Evolutionary conservation across 2,888 invertebrate genomes (phyloP).

Genomic region (Dyspetes luteomarginatus): DNA sequence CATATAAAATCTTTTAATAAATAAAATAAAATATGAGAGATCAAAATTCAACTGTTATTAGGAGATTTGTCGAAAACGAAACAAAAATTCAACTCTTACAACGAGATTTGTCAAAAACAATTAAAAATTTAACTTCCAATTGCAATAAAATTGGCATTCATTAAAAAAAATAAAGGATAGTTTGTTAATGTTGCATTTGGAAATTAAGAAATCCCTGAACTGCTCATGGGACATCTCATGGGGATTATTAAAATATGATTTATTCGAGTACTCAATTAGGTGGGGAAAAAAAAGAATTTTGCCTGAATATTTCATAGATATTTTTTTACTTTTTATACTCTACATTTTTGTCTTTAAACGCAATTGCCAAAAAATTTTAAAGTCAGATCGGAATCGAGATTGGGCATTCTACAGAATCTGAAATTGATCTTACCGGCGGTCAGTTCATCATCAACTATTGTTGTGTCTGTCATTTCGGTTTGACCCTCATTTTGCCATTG

Average conservation of each 20-base stretch:
- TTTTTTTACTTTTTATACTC: background rate
- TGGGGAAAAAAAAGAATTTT: too few species aligned
- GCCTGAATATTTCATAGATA: background rate
- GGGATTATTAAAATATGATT: too few species aligned
- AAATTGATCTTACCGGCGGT: conserved; percentile 69
- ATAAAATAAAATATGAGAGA: background rate
- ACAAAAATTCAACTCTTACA: background rate
- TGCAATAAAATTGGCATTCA: too few species aligned
- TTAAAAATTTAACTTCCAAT: too few species aligned
- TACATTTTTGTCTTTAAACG: background rate
- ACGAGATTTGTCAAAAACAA: background rate
- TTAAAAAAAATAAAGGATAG: too few species aligned
- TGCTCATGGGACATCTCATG: too few species aligned
- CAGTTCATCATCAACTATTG: conserved; percentile 73
- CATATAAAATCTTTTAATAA: conserved; percentile 21
- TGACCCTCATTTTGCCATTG: too few species aligned
- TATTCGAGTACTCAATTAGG: too few species aligned
- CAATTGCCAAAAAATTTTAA: conserved; percentile 11
- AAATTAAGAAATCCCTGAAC: too few species aligned
- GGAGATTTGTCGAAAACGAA: background rate
- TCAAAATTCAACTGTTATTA: background rate
- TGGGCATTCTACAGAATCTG: background rate
- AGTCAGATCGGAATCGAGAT: background rate
- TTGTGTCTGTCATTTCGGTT: conserved; percentile 70
- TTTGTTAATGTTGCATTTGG: too few species aligned